Base-by-base conservation (phyloP, 2,797 vertebrate species). In the Crenichthys baileyi region DNA sequence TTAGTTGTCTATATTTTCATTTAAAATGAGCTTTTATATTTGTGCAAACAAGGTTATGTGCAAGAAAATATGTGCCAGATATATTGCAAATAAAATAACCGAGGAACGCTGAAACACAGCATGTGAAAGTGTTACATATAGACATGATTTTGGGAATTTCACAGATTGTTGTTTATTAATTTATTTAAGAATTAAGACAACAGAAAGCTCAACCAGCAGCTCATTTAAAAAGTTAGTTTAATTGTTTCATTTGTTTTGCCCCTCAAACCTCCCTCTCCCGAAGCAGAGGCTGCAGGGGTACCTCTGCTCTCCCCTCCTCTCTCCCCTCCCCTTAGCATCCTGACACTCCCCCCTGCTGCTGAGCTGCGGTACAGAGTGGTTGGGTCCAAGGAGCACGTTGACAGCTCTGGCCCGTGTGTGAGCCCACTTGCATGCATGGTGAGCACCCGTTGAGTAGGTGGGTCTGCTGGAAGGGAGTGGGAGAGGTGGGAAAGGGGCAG, bases 371-470 rank as follows among this genome's bases (percentile, higher is more conserved):
- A 93, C 83, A 86, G 89, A 79, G 46, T n/a, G 26, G 82, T 39
- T 77, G 79, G 70, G 84, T 92, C 94, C 80, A 81, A 91, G 85
- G 88, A 83, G 89, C 16, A 87, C 26, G 78, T 81, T 90, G 92
- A 91, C 91, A 93, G 91, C 91, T 90, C 90, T 51, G 85, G 89
- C 89, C 89, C 55, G 67, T 85, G 92, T 83, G 88, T 83, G 88
- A 31, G 83, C 79, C 88, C 60, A 86, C 85, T 90, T 79, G 92
- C 87, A 86, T 93, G 93, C 89, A 91, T 91, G 93, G 90, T 81
- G 94, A 95, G 95, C 95, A 96, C 96, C 95, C 95, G 96, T 96
- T 95, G 95, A 95, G 96, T 96, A 95, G 95, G 95, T 96, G 95
- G 95, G 95, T 95, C 93, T 94, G 94, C 94, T 95, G 95, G 92